Conservation (phyloP, 2,113 vertebrate genomes). For the Sterrhoptilus dennistouni region DNA sequence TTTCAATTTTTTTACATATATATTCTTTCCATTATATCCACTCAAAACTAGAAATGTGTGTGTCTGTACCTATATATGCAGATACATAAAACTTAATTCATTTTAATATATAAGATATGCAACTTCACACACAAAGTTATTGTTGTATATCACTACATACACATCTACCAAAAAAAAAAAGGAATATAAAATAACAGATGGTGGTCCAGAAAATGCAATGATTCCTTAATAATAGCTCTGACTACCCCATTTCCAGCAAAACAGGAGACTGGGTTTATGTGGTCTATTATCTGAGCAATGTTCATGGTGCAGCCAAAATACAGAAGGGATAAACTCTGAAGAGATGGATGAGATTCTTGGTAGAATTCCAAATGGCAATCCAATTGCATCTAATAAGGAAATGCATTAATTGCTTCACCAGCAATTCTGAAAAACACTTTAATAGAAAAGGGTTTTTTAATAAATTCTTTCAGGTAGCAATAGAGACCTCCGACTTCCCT, state of each 20-base stretch:
- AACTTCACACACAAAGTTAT: background rate
- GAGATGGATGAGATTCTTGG: background rate
- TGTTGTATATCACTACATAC: background rate
- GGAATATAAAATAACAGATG: background rate
- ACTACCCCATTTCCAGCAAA: background rate
- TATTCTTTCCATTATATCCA: background rate
- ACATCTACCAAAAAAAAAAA: background rate
- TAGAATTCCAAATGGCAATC: background rate
- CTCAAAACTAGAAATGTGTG: background rate
- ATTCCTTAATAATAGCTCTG: background rate
- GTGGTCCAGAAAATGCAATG: background rate
- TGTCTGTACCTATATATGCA: accelerated
- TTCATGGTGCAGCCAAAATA: background rate
- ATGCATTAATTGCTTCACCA: background rate
- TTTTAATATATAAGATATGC: background rate
- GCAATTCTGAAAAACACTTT: background rate
- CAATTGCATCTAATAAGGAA: background rate
- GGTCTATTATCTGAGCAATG: background rate
- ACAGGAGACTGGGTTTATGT: background rate
- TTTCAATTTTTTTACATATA: background rate
- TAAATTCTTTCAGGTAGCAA: background rate
- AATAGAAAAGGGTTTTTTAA: background rate
- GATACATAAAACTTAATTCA: background rate
- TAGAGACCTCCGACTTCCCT: background rate
- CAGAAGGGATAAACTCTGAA: background rate